Percentiles rank a stretch among this genome's conserved stretches.
These are phyloP conservation scores for Chaenocephalus aceratus DNA, from an alignment of 2,113 vertebrate genomes.

Conservation along the genomic window DNA sequence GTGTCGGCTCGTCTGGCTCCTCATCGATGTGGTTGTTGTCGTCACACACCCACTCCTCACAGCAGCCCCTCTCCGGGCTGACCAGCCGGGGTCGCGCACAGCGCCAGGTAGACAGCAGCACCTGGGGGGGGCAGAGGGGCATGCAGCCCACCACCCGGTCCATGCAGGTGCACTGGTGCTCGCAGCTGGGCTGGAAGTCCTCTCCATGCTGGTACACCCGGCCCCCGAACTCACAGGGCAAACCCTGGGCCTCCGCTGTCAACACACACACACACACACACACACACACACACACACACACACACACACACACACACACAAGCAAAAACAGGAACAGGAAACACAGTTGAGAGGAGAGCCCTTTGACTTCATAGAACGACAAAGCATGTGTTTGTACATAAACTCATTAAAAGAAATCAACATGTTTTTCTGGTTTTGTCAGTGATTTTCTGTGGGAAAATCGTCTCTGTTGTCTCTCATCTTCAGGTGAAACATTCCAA, in stretches of 20 bases:
- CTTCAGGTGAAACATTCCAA: no score
- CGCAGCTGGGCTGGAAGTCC: conserved; percentile 84
- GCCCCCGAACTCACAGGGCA: conserved; percentile 81
- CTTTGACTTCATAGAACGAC: neutral
- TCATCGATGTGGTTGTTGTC: conserved; percentile 81
- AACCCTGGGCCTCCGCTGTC: conserved; percentile 81
- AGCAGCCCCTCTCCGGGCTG: conserved; percentile 72
- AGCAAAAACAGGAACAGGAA: neutral
- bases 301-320: conserved; percentile 5
- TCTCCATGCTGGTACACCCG: conserved; percentile 83
- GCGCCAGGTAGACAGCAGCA: conserved; percentile 73
- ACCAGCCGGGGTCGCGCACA: conserved; percentile 74
- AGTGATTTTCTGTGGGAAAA: no score
- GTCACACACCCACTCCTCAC: conserved; percentile 83
- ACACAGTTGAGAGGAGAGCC: no score
- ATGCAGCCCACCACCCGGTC: conserved; percentile 85
- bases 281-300: neutral
- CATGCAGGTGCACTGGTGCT: conserved; percentile 85
- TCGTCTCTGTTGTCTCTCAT: no score
- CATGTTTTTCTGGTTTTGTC: no score
- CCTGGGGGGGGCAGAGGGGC: conserved; percentile 81
- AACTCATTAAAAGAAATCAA: no score
- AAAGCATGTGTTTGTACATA: no score
- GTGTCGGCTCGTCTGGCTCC: conserved; percentile 55
- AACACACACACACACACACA: neutral